Percentiles rank a stretch among this genome's conserved stretches.
Evolutionary conservation across 2,888 invertebrate species (phyloP).

Genomic region (Adelognathus sp.): DNA sequence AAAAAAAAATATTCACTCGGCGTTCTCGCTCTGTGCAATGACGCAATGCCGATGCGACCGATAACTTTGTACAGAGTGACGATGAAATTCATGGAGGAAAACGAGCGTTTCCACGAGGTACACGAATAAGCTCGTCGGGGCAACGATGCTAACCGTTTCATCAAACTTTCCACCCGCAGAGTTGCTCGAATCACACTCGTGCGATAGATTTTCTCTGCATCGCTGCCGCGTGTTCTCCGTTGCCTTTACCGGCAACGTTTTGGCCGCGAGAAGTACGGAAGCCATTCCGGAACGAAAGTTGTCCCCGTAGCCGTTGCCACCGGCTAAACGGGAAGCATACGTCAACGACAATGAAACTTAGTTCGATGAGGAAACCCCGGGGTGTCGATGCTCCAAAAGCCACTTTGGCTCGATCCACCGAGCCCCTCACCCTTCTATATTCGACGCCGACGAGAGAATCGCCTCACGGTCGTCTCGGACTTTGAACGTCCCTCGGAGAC

Average conservation of each 20-base stretch:
- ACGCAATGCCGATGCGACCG: background rate
- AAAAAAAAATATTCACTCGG: background rate
- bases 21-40: background rate
- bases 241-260: too few relatives aligned
- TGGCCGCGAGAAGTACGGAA: constrained; percentile 68
- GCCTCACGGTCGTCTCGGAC: constrained; percentile 23
- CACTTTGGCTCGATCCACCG: constrained; percentile 35
- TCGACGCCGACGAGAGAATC: constrained; percentile 4
- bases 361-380: constrained; percentile 74
- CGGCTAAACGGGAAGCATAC: constrained; percentile 73
- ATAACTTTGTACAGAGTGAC: too few relatives aligned
- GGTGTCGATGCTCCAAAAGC: constrained; percentile 70
- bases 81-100: constrained; percentile 78
- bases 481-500: constrained; percentile 39
- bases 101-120: constrained; percentile 77
- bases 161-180: constrained; percentile 74
- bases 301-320: constrained; percentile 54
- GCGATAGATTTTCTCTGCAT: too few relatives aligned
- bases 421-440: background rate
- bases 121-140: constrained; percentile 77
- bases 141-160: constrained; percentile 69
- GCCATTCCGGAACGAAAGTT: constrained; percentile 77
- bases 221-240: too few relatives aligned
- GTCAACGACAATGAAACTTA: constrained; percentile 78
- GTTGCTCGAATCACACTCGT: too few relatives aligned